Conservation (phyloP, 2,888 invertebrate genomes). For the Sisyra terminalis region DNA sequence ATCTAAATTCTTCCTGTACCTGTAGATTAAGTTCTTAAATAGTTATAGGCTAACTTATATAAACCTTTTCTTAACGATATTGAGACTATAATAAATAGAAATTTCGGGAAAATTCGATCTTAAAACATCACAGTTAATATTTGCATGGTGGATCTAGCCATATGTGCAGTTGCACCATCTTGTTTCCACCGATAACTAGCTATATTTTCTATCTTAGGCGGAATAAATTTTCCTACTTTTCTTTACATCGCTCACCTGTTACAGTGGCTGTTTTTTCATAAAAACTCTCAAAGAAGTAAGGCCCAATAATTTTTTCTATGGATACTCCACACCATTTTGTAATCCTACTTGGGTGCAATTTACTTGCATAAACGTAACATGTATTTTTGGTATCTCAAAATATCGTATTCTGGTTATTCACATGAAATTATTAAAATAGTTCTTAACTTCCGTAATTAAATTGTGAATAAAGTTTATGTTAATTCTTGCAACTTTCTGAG, state of each 20-base stretch:
- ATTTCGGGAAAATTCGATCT: not conserved
- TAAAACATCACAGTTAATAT: slow-evolving; percentile 1
- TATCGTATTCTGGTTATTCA: slow-evolving; percentile 5
- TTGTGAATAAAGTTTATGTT: not conserved
- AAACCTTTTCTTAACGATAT: not conserved
- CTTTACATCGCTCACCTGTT: not conserved
- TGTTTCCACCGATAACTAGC: too few species aligned
- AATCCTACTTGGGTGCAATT: slow-evolving; percentile 3
- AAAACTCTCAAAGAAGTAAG: not conserved
- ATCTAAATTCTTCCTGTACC: not conserved
- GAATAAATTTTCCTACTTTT: not conserved
- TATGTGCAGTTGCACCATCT: slow-evolving; percentile 1
- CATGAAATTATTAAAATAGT: not conserved
- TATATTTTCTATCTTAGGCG: not conserved
- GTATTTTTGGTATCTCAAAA: not conserved
- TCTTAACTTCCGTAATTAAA: not conserved
- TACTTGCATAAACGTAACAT: slow-evolving; percentile 1
- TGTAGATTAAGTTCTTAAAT: not conserved
- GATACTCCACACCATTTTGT: not conserved
- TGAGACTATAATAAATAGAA: not conserved
- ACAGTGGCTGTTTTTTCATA: not conserved
- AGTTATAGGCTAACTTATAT: not conserved
- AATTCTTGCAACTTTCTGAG: not conserved
- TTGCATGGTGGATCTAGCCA: not conserved
- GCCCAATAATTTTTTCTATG: not conserved